Percentiles rank a stretch among this genome's conserved stretches.
These are phyloP conservation scores for Periophthalmus modestus DNA, from an alignment of 2,113 vertebrate genomes.

Conservation along the genomic window DNA sequence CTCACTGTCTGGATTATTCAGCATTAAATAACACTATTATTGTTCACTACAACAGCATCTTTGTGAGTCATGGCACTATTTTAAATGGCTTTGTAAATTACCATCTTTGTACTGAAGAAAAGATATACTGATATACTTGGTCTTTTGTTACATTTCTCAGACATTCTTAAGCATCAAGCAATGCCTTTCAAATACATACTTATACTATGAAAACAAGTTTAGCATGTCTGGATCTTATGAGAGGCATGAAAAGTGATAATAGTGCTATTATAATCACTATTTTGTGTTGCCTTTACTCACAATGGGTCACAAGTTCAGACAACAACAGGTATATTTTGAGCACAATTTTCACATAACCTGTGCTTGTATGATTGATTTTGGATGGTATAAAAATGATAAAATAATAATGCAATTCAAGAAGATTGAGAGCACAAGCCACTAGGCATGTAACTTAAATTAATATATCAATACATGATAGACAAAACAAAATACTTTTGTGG, in stretches of 20 bases:
- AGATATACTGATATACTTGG: background rate
- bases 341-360: too few species aligned
- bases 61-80: background rate
- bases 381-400: too few species aligned
- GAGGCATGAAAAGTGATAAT: background rate
- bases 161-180: background rate
- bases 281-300: too few species aligned
- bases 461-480: too few species aligned
- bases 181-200: background rate
- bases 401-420: too few species aligned
- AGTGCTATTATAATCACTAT: too few species aligned
- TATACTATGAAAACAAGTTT: background rate
- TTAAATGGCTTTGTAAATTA: background rate
- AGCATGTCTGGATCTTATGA: background rate
- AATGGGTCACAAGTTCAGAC: too few species aligned
- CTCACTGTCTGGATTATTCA: background rate
- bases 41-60: background rate
- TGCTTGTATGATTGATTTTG: too few species aligned
- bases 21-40: background rate
- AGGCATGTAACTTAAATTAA: too few species aligned
- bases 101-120: background rate
- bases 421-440: too few species aligned
- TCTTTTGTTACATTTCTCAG: background rate
- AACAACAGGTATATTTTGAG: too few species aligned
- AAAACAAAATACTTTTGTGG: too few species aligned